Evolutionary conservation across 1,140 invertebrate genomes (phyloP), one percentile per base, ranked within the genome.

Genomic region (Drosophila sturtevanti): DNA sequence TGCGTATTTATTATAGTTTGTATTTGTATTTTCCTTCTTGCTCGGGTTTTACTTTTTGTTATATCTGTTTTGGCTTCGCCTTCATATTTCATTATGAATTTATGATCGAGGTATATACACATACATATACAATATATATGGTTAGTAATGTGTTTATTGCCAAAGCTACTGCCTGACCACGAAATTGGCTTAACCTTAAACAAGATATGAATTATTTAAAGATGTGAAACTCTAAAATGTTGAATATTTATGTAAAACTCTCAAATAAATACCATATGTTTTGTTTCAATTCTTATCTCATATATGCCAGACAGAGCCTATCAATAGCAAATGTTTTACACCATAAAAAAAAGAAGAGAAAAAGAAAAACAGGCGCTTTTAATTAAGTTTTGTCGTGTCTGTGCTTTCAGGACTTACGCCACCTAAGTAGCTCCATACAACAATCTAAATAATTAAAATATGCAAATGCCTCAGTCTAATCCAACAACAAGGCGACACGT

Each of bases 371-470:
- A 56, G 51, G 18, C 60, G 72, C 67, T 78, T 86, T 89, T 89
- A 89, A 89, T 89, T 89, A 89, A 89, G 85, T 72, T 74, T 62
- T 62, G 31, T 58, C 65, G 68, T 58, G 60, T 71, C 41, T 61
- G 62, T 60, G 72, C 67, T 67, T 67, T 52, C 68, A 54, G 61
- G 65, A 70, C 56, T 81, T 79, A 63, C 78, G 84, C 55, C 77
- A 51, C 52, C 72, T 77, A 89, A 87, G 84, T 89, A 89, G 84
- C 76, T 82, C 72, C 68, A 68, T 73, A 79, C 72, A 89, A 80
- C 84, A 84, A 89, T 89, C 80, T 89, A 89, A 89, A 89, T 89
- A 89, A 89, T 89, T 89, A 89, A 89, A 89, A 89, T 89, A 89
- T 89, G 84, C 84, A 89, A 89, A 89, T 89, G 72, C 84, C 69